Evolutionary conservation across 2,113 vertebrate species (phyloP).

Genomic region (Callocephalon fimbriatum): DNA sequence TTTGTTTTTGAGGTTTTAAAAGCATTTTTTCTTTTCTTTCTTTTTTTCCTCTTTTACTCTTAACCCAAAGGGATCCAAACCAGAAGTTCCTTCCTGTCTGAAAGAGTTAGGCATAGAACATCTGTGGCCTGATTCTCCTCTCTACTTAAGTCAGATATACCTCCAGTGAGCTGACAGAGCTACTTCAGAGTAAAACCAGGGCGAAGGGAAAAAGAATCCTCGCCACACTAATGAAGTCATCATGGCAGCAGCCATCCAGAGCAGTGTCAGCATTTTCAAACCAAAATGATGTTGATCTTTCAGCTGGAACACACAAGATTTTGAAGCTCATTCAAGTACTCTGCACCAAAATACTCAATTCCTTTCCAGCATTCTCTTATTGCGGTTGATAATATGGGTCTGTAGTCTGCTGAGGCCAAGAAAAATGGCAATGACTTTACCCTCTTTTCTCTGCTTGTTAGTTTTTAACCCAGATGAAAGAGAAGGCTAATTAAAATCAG

Average conservation of each 20-base stretch:
- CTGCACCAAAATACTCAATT: slow-evolving; percentile 25
- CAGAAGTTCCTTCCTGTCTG: slow-evolving; percentile 54
- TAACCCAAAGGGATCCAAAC: slow-evolving; percentile 37
- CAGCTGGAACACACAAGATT: slow-evolving; percentile 18
- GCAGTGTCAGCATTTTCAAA: slow-evolving; percentile 29
- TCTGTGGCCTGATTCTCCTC: neutral
- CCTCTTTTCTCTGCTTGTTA: neutral
- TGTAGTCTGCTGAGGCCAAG: neutral
- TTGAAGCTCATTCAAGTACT: slow-evolving; percentile 46
- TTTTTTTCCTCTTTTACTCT: neutral
- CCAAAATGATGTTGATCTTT: slow-evolving; percentile 54
- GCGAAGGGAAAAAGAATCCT: neutral
- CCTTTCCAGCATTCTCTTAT: neutral
- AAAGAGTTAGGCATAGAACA: neutral
- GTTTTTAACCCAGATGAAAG: neutral
- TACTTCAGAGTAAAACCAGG: slow-evolving; percentile 7
- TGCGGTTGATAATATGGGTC: neutral
- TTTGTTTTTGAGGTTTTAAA: slow-evolving; percentile 45
- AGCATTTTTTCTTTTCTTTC: neutral
- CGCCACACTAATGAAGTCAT: slow-evolving; percentile 5
- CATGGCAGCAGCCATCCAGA: neutral
- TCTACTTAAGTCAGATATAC: neutral
- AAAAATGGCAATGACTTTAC: neutral
- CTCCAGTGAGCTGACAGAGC: slow-evolving; percentile 4
- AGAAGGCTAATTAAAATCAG: neutral